Evolutionary conservation across 2,797 vertebrate genomes (phyloP).

Genomic region (Miichthys miiuy): DNA sequence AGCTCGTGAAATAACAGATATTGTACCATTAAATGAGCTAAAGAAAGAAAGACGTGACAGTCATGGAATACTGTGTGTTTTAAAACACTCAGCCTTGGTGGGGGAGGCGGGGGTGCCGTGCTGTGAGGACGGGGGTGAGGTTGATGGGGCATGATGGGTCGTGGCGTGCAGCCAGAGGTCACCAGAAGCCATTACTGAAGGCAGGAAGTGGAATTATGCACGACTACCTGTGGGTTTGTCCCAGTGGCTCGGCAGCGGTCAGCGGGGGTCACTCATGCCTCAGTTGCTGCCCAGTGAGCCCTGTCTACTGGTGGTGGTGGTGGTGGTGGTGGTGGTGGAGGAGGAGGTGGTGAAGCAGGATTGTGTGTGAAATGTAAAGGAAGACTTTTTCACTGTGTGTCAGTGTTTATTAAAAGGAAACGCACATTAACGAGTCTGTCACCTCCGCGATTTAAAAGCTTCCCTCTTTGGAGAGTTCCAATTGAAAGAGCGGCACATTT

Average conservation of each 20-base stretch:
- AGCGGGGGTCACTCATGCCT: conserved; percentile 59
- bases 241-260: conserved; percentile 46
- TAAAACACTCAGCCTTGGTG: conserved; percentile 11
- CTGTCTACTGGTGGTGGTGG: conserved; percentile 14
- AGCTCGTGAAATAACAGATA: not conserved
- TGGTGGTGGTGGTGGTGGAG: not conserved
- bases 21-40: not conserved
- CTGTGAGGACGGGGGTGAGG: conserved; percentile 37
- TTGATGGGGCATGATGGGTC: conserved; percentile 58
- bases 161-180: conserved; percentile 52
- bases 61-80: conserved; percentile 16
- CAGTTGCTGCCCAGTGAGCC: conserved; percentile 60
- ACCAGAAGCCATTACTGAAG: conserved; percentile 60
- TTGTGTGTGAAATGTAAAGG: conserved; percentile 18
- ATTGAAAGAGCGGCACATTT: conserved; percentile 47
- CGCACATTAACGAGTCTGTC: conserved; percentile 50
- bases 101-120: conserved; percentile 20
- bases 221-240: conserved; percentile 70
- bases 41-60: not conserved
- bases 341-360: not conserved
- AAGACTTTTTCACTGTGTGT: conserved; percentile 1
- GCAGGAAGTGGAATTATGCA: conserved; percentile 77
- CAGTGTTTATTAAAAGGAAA: conserved; percentile 53
- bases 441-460: conserved; percentile 39
- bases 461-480: conserved; percentile 24